Evolutionary conservation across 2,113 vertebrate species (phyloP), one percentile per base, ranked within the genome.

Genomic region (Beaufortia kweichowensis): DNA sequence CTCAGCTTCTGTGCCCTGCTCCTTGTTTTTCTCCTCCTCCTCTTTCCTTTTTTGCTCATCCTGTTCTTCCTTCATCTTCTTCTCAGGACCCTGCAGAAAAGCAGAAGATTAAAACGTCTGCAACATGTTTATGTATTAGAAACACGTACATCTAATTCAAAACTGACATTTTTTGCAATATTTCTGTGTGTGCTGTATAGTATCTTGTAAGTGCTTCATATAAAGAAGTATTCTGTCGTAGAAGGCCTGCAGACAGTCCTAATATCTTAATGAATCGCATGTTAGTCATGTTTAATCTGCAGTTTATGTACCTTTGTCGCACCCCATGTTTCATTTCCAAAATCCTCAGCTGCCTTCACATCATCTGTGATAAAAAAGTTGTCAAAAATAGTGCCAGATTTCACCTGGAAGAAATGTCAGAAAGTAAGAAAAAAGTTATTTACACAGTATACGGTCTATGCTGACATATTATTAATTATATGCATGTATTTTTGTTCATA

Each of bases 351-450:
- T 53, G 90, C 92, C 28, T 91, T 90, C 66, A 93, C 92, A 0
- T 94, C 91, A 1, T 95, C 93, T 0, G 88, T 86, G 86, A 95
- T 90, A 43, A 93, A 65, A 86, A 95, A 95, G 81, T 95, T 97
- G 78, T 96, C 93, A 17, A 97, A 95, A 86, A 96, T 92, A 62
- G 94, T 95, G 23, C 93, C 95, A 1, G 94, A 94, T 87, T 94
- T 93, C 77, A 95, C 94, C 94, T 95, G 85, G 1, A 62, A 2
- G 48, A 21, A 46, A 24, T 10, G 9, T 10, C 35, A 67, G 14
- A 43, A 6, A 23, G 24, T 12, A 2, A 48, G 14, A 24, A 43
- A 12, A 11, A 29, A 46, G 15, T 41, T 14, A 3, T 11, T 74
- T 19, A 61, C 14, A 6, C 8, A 1, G 7, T 12, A 21, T 23